These are phyloP conservation scores for Orchesella cincta DNA, from an alignment of 1,140 invertebrate species.

Conservation along the genomic window DNA sequence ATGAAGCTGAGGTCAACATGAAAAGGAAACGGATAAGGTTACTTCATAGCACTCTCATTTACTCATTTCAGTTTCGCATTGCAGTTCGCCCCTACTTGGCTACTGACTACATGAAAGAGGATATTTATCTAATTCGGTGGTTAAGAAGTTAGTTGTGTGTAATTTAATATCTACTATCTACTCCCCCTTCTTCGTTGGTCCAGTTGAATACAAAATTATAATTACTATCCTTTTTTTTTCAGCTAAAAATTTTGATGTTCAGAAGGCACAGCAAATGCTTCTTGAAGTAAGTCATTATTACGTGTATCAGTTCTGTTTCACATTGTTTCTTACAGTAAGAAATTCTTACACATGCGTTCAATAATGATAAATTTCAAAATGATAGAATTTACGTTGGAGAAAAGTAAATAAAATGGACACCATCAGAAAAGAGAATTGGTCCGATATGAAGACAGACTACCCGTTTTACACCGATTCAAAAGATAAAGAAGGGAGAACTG, in stretches of 20 bases:
- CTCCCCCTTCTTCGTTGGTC: too few relatives aligned
- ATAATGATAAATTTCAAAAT: too few relatives aligned
- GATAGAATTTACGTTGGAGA: conserved; percentile 27
- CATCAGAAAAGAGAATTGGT: not conserved
- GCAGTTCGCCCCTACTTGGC: not conserved
- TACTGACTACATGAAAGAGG: not conserved
- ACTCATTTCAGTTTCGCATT: not conserved
- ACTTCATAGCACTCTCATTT: too few relatives aligned
- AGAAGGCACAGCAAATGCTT: not conserved
- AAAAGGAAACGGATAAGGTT: too few relatives aligned
- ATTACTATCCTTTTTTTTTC: not conserved
- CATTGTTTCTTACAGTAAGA: too few relatives aligned
- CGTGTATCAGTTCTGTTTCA: too few relatives aligned
- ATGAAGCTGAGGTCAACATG: too few relatives aligned
- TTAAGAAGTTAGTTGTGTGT: not conserved
- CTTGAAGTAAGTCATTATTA: not conserved
- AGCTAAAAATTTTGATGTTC: not conserved
- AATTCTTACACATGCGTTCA: too few relatives aligned
- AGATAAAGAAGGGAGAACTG: not conserved
- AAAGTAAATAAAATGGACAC: not conserved
- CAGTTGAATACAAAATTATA: too few relatives aligned
- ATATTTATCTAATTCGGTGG: conserved; percentile 20
- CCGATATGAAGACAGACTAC: not conserved
- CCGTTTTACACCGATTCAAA: not conserved
- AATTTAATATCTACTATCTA: too few relatives aligned